A percentile compares a stretch with the other conserved stretches of the same genome.
These are phyloP conservation scores for Pluvianellus socialis DNA, from an alignment of 2,113 vertebrate species.

Conservation along the genomic window DNA sequence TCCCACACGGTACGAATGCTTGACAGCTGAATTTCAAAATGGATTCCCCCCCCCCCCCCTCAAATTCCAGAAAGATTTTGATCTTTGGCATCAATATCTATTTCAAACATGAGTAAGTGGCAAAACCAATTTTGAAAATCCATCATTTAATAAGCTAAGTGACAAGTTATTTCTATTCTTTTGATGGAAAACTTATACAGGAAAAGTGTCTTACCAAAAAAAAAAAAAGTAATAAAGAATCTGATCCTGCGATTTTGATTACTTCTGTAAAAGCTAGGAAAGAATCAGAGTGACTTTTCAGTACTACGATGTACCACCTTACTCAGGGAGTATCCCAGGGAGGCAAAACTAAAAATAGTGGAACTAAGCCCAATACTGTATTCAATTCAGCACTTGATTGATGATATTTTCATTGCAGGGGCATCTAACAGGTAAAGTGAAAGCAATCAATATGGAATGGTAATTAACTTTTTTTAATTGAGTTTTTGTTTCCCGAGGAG, in stretches of 20 bases:
- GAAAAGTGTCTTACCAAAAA: not conserved
- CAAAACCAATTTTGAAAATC: not conserved
- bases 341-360: not conserved
- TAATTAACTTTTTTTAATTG: not conserved
- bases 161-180: not conserved
- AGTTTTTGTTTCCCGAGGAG: not conserved
- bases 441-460: not conserved
- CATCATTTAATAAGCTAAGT: not conserved
- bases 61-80: not conserved
- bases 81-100: not conserved
- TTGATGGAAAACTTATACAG: not conserved
- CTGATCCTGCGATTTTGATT: not conserved
- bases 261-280: not conserved
- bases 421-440: not conserved
- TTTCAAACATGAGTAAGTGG: not conserved
- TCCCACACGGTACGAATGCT: not conserved
- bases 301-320: too few species aligned
- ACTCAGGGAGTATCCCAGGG: accelerated
- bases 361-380: not conserved
- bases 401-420: not conserved
- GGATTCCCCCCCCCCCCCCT: too few species aligned
- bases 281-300: not conserved
- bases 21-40: not conserved
- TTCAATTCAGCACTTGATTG: not conserved
- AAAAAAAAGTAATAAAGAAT: not conserved